A percentile compares a stretch with the other conserved stretches of the same genome.
These are phyloP conservation scores for Pinna nobilis DNA, from an alignment of 1,140 invertebrate genomes.

Conservation along the genomic window DNA sequence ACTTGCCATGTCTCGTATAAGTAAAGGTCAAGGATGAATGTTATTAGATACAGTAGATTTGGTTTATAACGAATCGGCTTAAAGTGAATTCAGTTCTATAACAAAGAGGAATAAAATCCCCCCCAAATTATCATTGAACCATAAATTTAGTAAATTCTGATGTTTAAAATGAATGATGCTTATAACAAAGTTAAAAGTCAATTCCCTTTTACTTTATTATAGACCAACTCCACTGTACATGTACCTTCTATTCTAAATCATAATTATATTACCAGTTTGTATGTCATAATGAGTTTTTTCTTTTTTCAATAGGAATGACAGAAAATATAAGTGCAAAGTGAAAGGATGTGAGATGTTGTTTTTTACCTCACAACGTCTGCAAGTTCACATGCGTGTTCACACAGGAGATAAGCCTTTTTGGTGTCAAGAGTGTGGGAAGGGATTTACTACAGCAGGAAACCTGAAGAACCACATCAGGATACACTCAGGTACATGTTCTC, in stretches of 20 bases:
- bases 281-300: conserved; percentile 7
- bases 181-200: no score
- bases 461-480: conserved; percentile 8
- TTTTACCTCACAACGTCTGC: conserved; percentile 57
- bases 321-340: conserved; percentile 49
- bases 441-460: neutral
- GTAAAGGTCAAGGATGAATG: no score
- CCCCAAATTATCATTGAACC: neutral
- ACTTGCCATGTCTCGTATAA: no score
- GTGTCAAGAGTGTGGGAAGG: conserved; percentile 21
- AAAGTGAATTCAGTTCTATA: no score
- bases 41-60: no score
- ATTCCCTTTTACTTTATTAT: no score
- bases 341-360: conserved; percentile 60
- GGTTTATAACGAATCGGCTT: no score
- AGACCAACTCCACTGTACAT: no score
- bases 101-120: no score
- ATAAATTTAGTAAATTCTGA: no score
- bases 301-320: conserved; percentile 47
- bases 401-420: conserved; percentile 19
- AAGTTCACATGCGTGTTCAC: conserved; percentile 16
- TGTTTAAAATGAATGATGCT: no score
- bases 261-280: neutral
- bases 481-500: conserved; percentile 19
- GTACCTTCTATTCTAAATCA: neutral